Base-by-base conservation (phyloP, 2,888 invertebrate genomes). In the Drosophila picticornis region DNA sequence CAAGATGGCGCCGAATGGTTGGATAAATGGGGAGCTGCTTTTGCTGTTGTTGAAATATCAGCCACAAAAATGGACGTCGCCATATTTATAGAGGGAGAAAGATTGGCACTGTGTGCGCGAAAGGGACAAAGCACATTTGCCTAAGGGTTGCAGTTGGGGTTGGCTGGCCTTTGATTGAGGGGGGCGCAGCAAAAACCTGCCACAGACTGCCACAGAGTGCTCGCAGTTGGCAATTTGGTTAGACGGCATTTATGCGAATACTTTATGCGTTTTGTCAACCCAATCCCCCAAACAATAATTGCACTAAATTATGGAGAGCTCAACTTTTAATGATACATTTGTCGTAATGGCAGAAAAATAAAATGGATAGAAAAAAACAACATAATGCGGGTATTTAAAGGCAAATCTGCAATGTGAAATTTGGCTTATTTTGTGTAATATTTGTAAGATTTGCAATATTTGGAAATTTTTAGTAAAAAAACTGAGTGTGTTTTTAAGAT, bases 1-100 rank as follows among this genome's bases (percentile, higher is more conserved):
- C 87, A 87, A 87, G 90, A 87, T 87, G 87, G 87, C 87, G 87
- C 80, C 85, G 80, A 83, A 79, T 86, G 86, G 84, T 76, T 75
- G 76, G 74, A 62, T 74, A 71, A 85, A 73, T 79, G 80, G 80
- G 80, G 68, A 72, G 77, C 56, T 50, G 55, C 36, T 31, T 38
- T 57, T 71, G 74, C 72, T 84, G 74, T 80, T 85, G 81, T 80
- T 83, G 66, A 85, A 84, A 85, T 90, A 90, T 87, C 88, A 77
- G 88, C 90, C 90, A 81, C 87, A 87, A 83, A 89, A 90, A 90
- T 87, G 88, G 86, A 89, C 81, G 90, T 83, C 77, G 85, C 81
- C 90, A 83, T 87, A 84, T 89, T 89, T 87, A 78, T 74, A 70
- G 74, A 72, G 80, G 69, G 57, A 46, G 69, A 61, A 50, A 40